Evolutionary conservation across 2,888 invertebrate species (phyloP).

Genomic region (Drosophila rubida): DNA sequence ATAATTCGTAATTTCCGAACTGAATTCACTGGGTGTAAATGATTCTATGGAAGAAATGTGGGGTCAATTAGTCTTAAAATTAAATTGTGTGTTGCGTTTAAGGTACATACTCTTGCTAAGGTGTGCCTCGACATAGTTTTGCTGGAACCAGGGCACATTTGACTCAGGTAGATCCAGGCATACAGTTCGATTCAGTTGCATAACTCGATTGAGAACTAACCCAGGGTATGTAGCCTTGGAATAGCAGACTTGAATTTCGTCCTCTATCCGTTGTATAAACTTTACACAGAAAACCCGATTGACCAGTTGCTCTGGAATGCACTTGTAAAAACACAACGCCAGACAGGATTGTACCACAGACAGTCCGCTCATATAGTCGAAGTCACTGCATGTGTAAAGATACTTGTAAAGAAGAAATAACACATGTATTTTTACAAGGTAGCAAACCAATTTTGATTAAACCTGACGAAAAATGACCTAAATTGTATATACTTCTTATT

Average conservation of each 20-base stretch:
- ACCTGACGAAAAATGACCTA: too few species aligned
- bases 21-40: conserved; percentile 59
- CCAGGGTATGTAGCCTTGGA: conserved; percentile 87
- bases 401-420: background rate
- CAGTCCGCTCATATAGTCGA: conserved; percentile 86
- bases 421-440: background rate
- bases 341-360: conserved; percentile 86
- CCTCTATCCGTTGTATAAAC: conserved; percentile 87
- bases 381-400: conserved; percentile 85
- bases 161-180: conserved; percentile 88
- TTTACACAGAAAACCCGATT: conserved; percentile 87
- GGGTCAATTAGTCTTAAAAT: background rate
- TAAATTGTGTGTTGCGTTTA: background rate
- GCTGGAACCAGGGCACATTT: conserved; percentile 89
- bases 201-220: conserved; percentile 86
- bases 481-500: too few species aligned
- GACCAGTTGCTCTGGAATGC: conserved; percentile 86
- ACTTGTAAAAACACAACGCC: conserved; percentile 86
- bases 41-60: conserved; percentile 48
- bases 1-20: conserved; percentile 71
- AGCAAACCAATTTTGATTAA: background rate
- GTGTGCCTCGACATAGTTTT: conserved; percentile 87
- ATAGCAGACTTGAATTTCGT: conserved; percentile 86
- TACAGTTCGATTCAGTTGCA: conserved; percentile 88
- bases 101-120: conserved; percentile 84